These are phyloP conservation scores for Galeopsomyia nigrocyanea DNA, from an alignment of 2,888 invertebrate genomes.

Conservation along the genomic window DNA sequence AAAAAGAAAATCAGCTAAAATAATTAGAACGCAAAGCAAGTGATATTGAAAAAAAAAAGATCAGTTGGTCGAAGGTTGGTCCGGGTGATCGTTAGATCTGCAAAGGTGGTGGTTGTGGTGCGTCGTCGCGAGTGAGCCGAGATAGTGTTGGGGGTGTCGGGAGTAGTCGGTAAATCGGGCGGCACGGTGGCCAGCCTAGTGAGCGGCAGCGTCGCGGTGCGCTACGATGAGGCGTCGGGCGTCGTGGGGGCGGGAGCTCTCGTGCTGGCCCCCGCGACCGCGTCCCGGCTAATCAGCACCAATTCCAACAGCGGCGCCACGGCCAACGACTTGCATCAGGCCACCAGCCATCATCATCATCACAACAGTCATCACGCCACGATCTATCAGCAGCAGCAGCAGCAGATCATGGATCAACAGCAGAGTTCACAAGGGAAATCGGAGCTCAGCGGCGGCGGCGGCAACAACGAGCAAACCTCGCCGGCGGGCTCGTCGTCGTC, in stretches of 20 bases:
- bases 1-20: too few relatives aligned
- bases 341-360: slow-evolving; percentile 56
- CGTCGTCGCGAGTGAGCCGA: too few relatives aligned
- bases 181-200: slow-evolving; percentile 67
- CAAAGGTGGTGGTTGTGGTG: too few relatives aligned
- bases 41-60: too few relatives aligned
- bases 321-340: slow-evolving; percentile 51
- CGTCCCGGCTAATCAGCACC: slow-evolving; percentile 70
- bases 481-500: too few relatives aligned
- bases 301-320: slow-evolving; percentile 60
- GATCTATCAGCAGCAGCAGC: slow-evolving; percentile 42
- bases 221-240: slow-evolving; percentile 69
- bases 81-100: too few relatives aligned
- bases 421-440: slow-evolving; percentile 46
- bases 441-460: slow-evolving; percentile 51
- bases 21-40: too few relatives aligned
- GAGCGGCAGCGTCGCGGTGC: slow-evolving; percentile 65
- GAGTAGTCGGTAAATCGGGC: too few relatives aligned
- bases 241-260: slow-evolving; percentile 71
- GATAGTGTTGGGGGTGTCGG: too few relatives aligned
- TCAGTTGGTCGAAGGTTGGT: too few relatives aligned
- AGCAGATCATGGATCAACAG: slow-evolving; percentile 43
- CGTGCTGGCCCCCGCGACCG: slow-evolving; percentile 67
- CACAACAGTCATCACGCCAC: slow-evolving; percentile 59
- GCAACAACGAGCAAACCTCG: slow-evolving; percentile 57